phyloP scores from a whole-genome alignment of 1,140 invertebrate species.

The Pogonognathellus flavescens region DNA sequence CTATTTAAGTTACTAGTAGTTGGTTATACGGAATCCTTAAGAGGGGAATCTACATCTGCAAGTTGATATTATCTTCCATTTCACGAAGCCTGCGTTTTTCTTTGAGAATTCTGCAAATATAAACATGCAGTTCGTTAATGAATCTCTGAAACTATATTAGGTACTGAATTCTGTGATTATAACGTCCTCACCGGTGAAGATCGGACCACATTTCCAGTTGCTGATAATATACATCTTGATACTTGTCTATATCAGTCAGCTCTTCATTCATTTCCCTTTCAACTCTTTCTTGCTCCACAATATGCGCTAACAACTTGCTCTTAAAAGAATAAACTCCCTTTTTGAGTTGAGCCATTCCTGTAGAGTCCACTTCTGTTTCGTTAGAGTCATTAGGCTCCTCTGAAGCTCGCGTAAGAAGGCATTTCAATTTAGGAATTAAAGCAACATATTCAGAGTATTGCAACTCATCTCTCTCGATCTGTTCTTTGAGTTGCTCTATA shows the following conservation, averaged over 20 bases:
- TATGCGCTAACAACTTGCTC: background rate
- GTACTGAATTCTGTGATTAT: background rate
- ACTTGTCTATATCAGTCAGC: background rate
- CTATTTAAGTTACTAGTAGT: no score
- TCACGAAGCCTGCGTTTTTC: no score
- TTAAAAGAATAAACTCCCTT: slow-evolving; percentile 1
- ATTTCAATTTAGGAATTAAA: background rate
- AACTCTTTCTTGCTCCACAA: slow-evolving; percentile 26
- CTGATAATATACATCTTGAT: background rate
- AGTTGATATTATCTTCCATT: no score
- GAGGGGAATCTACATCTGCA: no score
- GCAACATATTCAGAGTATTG: background rate
- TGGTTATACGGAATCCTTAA: no score
- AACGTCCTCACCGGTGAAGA: background rate
- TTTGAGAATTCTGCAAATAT: background rate
- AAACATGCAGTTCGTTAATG: background rate
- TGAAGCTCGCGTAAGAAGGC: background rate
- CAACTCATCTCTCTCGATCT: background rate
- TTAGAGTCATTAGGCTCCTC: background rate
- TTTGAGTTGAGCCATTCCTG: background rate
- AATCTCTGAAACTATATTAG: background rate
- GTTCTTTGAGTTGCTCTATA: background rate
- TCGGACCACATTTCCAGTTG: slow-evolving; percentile 39
- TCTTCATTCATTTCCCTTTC: slow-evolving; percentile 1
- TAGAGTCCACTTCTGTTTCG: background rate